Evolutionary conservation across 2,113 vertebrate genomes (phyloP).

Genomic region (Peromyscus maniculatus): DNA sequence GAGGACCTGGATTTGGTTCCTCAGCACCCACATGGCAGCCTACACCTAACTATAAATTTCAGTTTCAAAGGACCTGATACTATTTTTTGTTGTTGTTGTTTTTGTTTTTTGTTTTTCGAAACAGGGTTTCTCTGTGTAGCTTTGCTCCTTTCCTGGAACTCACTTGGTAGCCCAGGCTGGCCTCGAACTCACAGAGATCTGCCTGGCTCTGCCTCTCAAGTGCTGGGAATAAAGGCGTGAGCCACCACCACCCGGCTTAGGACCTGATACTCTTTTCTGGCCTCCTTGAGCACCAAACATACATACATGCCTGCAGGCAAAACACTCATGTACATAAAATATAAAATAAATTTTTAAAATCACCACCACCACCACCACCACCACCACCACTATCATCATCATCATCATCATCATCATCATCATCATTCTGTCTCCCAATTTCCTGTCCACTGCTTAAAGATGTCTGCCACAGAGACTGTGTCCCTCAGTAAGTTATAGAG

Average conservation of each 20-base stretch:
- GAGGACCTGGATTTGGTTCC: background rate
- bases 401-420: background rate
- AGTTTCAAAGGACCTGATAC: background rate
- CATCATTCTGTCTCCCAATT: slow-evolving; percentile 57
- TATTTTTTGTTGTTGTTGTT: background rate
- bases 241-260: too few relatives aligned
- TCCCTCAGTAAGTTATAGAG: slow-evolving; percentile 79
- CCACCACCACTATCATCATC: background rate
- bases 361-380: background rate
- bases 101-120: too few relatives aligned
- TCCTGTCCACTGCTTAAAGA: slow-evolving; percentile 80
- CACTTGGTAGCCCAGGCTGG: too few relatives aligned
- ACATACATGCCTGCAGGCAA: background rate
- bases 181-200: too few relatives aligned
- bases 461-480: slow-evolving; percentile 89
- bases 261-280: background rate
- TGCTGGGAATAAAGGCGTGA: too few relatives aligned
- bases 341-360: background rate
- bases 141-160: too few relatives aligned
- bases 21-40: background rate
- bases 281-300: background rate
- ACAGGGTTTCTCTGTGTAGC: too few relatives aligned
- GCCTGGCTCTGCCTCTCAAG: too few relatives aligned
- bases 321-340: background rate
- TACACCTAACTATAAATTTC: background rate